Base-by-base conservation (phyloP, 2,888 invertebrate species). In the Horisme vitalbata region DNA sequence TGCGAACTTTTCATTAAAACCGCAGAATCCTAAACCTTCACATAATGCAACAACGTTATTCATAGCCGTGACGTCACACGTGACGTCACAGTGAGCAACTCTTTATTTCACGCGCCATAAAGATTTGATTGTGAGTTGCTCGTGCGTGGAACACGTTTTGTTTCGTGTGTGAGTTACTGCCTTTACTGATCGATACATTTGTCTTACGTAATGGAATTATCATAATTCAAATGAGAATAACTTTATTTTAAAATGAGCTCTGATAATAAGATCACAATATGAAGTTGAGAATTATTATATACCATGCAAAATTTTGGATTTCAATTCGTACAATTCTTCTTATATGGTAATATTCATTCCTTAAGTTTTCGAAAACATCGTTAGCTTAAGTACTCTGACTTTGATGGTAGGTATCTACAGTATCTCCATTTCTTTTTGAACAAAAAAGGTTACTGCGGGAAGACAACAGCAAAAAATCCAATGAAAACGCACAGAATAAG, bases 81-180 rank as follows among this genome's bases (percentile, higher is more conserved):
- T 20, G 36, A 37, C 41, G 47, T 43, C 37, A 43, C 45, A 15
- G 14, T 20, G 41, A 47, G 31, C 41, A 24, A 32, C 34, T 46
- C 53, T 34, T 53, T 54, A 57, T 57, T 57, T 57, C 57, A 57
- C 55, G 57, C 43, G 4, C 30, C 55, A 57, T 57, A 57, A 57
- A 55, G 41, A 41, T 52, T 44, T 52, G 54, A 57, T 55, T 57
- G 45, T 33, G 36, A 28, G 36, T 24, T 45, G 41, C 41, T 47
- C 50, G 46, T 28, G 54, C 51, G 57, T 14, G 6, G 27, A 13
- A 24, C 27, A 39, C 44, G 48, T 46, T 48, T 55, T 46, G 36
- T 52, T 30, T 33, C 38, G 43, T 30, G 38, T 41, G 20, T 21
- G 34, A 35, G 27, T 32, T 33, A 47, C 41, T 24, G 18, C 20